Evolutionary conservation across 2,888 invertebrate species (phyloP).

Genomic region (Galerucella nymphaeae): DNA sequence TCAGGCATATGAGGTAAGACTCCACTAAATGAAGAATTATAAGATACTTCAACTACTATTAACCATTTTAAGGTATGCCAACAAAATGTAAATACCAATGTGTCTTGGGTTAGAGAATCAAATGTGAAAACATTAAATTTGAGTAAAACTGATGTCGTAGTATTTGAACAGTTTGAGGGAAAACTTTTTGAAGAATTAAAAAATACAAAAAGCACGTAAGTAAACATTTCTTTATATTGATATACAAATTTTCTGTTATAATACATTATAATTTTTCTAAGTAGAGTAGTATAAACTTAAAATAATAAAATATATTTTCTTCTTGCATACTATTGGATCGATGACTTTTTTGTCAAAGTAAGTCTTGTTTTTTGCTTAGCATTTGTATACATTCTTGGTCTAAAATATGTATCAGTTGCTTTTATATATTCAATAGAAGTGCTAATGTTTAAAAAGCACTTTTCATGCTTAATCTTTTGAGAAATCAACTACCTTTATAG

Average conservation of each 20-base stretch:
- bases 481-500: conserved; percentile 53
- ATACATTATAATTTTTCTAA: neutral
- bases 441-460: neutral
- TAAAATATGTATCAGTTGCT: too few relatives aligned
- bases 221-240: conserved; percentile 50
- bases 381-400: too few relatives aligned
- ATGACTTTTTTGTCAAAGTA: neutral
- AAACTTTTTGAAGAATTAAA: conserved; percentile 74
- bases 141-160: conserved; percentile 78
- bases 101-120: conserved; percentile 74
- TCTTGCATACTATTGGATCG: conserved; percentile 3
- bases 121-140: conserved; percentile 69
- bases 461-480: conserved; percentile 6
- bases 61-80: conserved; percentile 51
- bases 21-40: neutral
- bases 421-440: too few relatives aligned
- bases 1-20: conserved; percentile 70
- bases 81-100: conserved; percentile 70
- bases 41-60: neutral
- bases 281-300: neutral
- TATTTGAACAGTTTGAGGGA: conserved; percentile 83
- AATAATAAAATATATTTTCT: neutral
- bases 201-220: conserved; percentile 77
- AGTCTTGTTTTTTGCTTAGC: neutral
- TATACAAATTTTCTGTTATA: too few relatives aligned